A percentile compares a stretch with the other conserved stretches of the same genome.
Conservation (phyloP, 1,140 invertebrate genomes). For the Eriosoma lanigerum region DNA sequence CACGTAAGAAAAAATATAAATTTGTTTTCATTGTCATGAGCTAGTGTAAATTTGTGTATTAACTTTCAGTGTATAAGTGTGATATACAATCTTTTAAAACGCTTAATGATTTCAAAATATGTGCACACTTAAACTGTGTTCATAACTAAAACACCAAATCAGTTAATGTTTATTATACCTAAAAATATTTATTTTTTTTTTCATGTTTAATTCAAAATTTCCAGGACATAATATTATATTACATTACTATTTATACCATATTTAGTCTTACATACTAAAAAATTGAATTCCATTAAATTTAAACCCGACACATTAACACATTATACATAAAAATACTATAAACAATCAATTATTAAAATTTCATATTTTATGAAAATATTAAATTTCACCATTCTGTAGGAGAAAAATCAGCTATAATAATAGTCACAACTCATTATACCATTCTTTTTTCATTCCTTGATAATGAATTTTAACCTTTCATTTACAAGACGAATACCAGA, state of each 20-base stretch:
- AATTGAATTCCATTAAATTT: background rate
- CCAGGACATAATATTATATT: background rate
- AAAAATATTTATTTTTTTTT: background rate
- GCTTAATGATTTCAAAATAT: background rate
- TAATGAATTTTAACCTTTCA: too few relatives aligned
- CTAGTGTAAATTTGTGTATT: too few relatives aligned
- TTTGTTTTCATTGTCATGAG: too few relatives aligned
- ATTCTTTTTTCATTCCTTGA: too few relatives aligned
- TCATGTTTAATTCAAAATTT: background rate
- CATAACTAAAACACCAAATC: slow-evolving; percentile 18
- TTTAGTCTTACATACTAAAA: background rate
- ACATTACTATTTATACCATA: background rate
- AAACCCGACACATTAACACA: too few relatives aligned
- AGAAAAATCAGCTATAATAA: too few relatives aligned
- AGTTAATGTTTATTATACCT: slow-evolving; percentile 17
- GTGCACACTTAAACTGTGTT: slow-evolving; percentile 15
- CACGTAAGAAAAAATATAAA: too few relatives aligned
- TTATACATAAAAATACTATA: too few relatives aligned
- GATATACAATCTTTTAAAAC: background rate
- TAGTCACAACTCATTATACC: too few relatives aligned
- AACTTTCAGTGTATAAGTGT: background rate
- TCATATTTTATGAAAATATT: too few relatives aligned
- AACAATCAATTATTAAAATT: too few relatives aligned
- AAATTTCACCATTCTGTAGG: too few relatives aligned
- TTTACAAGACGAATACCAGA: background rate